Conservation (phyloP, 2,888 invertebrate genomes). For the Arctia plantaginis region DNA sequence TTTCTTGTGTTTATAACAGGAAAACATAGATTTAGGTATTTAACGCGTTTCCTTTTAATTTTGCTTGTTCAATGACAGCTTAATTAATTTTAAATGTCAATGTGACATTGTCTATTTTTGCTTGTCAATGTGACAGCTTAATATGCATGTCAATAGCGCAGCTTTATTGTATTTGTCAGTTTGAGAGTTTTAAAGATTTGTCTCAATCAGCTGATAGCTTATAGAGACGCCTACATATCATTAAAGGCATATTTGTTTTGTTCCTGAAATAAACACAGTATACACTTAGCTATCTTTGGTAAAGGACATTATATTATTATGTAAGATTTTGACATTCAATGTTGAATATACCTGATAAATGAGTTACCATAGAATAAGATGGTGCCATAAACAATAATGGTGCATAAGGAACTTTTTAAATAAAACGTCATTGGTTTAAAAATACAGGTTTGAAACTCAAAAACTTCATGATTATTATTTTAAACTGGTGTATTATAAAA, state of each 20-base stretch:
- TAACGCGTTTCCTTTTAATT: background rate
- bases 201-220: background rate
- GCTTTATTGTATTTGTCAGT: background rate
- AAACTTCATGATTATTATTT: slow-evolving; percentile 36
- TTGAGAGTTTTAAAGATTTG: background rate
- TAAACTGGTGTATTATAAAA: slow-evolving; percentile 14
- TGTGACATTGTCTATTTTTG: background rate
- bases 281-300: slow-evolving; percentile 50
- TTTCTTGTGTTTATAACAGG: slow-evolving; percentile 46
- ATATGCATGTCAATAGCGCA: slow-evolving; percentile 2
- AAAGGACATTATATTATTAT: slow-evolving; percentile 55
- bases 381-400: slow-evolving; percentile 80
- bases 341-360: slow-evolving; percentile 71
- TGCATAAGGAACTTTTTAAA: slow-evolving; percentile 45
- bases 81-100: background rate
- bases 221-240: background rate
- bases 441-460: slow-evolving; percentile 25
- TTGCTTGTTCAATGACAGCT: background rate
- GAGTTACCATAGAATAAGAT: slow-evolving; percentile 84
- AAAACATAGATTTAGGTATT: slow-evolving; percentile 9
- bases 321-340: slow-evolving; percentile 56
- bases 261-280: slow-evolving; percentile 43
- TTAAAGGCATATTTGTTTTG: background rate
- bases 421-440: slow-evolving; percentile 27
- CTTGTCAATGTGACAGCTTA: background rate